A percentile compares a stretch with the other conserved stretches of the same genome.
These are phyloP conservation scores for Aurelia aurita complex sp. Pacific DNA, from an alignment of 30 jellyfish, hydroid and myxozoan species.

Conservation along the genomic window DNA sequence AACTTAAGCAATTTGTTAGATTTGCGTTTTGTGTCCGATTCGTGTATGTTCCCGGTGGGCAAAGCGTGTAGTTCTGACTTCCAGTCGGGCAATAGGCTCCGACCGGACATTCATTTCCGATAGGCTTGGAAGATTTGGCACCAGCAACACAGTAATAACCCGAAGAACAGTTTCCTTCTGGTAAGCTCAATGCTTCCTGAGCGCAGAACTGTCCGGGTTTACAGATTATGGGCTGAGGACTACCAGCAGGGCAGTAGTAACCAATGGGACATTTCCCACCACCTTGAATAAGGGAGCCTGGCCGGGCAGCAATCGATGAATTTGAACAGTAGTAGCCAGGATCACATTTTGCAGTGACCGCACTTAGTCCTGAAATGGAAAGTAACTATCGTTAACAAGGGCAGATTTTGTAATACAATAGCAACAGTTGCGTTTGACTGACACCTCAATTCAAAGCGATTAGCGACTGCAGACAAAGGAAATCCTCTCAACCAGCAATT, in stretches of 20 bases:
- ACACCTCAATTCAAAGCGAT: no score
- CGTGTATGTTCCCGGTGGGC: slow-evolving; percentile 98
- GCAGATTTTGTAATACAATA: no score
- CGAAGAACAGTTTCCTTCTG: slow-evolving; percentile 82
- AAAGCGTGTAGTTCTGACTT: slow-evolving; percentile 78
- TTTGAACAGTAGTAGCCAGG: slow-evolving; percentile 91
- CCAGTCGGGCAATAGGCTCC: slow-evolving; percentile 95
- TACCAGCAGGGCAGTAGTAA: slow-evolving; percentile 85
- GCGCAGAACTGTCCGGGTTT: slow-evolving; percentile 94
- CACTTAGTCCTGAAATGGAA: slow-evolving; percentile 57
- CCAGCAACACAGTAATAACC: slow-evolving; percentile 93
- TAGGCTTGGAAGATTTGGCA: slow-evolving; percentile 79
- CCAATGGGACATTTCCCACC: slow-evolving; percentile 98
- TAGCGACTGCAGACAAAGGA: no score
- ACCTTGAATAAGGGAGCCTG: slow-evolving; percentile 81
- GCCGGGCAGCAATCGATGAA: slow-evolving; percentile 78
- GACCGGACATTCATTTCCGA: slow-evolving; percentile 89
- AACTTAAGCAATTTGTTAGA: slow-evolving; percentile 74
- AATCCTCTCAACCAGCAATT: no score
- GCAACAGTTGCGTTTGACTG: no score
- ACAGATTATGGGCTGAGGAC: slow-evolving; percentile 80
- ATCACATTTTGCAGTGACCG: slow-evolving; percentile 83
- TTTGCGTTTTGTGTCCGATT: slow-evolving; percentile 74
- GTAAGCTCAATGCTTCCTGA: slow-evolving; percentile 57
- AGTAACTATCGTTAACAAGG: no score